Evolutionary conservation across 2,113 vertebrate species (phyloP), one percentile per base, ranked within the genome.

Genomic region (Anoplopoma fimbria): DNA sequence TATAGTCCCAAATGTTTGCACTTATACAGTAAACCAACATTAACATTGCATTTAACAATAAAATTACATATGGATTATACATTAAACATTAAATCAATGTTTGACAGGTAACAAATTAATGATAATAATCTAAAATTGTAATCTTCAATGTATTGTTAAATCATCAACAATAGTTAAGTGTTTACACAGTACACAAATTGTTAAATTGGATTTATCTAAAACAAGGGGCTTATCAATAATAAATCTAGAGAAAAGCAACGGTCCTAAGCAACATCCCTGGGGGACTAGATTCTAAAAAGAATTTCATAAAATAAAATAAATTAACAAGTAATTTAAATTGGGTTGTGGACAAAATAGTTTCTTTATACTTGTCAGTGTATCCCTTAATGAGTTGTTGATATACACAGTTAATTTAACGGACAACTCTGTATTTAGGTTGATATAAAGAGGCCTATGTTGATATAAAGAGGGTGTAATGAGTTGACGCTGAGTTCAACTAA

Each of bases 381-480:
- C 6, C 42, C 64, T 67, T 63, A 64, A 51, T 51, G 2, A 33
- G 57, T 29, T 72, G 27, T 47, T 23, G 23, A 62, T 38, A 40
- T 38, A 69, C 38, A 25, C 38, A 17, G 29, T 2, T 60, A 12
- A 51, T 21, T 38, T 27, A 27, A 38, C 10, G 25, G 57, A 64
- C 33, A 23, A 69, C 21, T 27, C n/a, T n/a, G 17, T 53, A n/a
- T 65, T 34, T 34, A 23, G 61, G 9, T 75, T 63, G 25, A 65
- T 76, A n/a, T 36, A 75, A 6, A 34, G n/a, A 9, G 51, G 47
- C 14, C 33, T 33, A 9, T 23, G 29, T n/a, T 29, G 25, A 38
- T 12, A 57, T 47, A 60, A 75, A 75, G 70, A 34, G 38, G 38
- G 5, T 49, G 9, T 65, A 58, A 65, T 57, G 45, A 64, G 33